These are phyloP conservation scores for Altica lythri DNA, from an alignment of 2,888 invertebrate genomes.

Conservation along the genomic window DNA sequence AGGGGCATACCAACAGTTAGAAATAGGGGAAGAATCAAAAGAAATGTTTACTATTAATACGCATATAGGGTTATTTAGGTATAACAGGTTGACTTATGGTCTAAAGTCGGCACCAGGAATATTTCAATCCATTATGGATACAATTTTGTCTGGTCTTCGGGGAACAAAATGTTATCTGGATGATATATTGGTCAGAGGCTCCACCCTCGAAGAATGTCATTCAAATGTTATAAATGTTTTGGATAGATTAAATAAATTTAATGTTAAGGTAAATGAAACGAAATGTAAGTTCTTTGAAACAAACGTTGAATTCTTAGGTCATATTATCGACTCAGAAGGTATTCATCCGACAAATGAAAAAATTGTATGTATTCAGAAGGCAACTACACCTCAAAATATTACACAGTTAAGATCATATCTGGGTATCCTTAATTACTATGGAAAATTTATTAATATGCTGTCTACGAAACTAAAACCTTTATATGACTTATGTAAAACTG, in stretches of 20 bases:
- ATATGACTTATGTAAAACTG: conserved; percentile 25
- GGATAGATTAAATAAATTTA: neutral
- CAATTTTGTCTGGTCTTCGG: neutral
- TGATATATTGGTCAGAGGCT: neutral
- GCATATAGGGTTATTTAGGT: conserved; percentile 16
- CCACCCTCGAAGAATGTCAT: conserved; percentile 1
- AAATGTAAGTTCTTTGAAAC: neutral
- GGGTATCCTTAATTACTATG: conserved; percentile 31
- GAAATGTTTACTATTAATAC: conserved; percentile 19
- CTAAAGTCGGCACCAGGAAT: conserved; percentile 19
- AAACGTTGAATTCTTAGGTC: conserved; percentile 15
- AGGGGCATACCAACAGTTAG: conserved; percentile 6
- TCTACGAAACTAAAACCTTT: conserved; percentile 25
- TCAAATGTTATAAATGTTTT: neutral
- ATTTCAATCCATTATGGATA: conserved; percentile 16
- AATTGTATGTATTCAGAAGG: conserved; percentile 15
- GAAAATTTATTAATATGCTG: conserved; percentile 31
- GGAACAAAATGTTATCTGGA: conserved; percentile 1
- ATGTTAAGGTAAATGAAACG: conserved; percentile 1
- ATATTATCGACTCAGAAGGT: conserved; percentile 13
- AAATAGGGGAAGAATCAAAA: conserved; percentile 12
- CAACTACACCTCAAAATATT: conserved; percentile 20
- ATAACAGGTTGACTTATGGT: conserved; percentile 13
- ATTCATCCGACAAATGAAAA: conserved; percentile 23
- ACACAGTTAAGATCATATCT: conserved; percentile 30